Percentiles rank a stretch among this genome's conserved stretches.
These are phyloP conservation scores for Aldrovandia affinis DNA, from an alignment of 2,797 vertebrate genomes.

Conservation along the genomic window DNA sequence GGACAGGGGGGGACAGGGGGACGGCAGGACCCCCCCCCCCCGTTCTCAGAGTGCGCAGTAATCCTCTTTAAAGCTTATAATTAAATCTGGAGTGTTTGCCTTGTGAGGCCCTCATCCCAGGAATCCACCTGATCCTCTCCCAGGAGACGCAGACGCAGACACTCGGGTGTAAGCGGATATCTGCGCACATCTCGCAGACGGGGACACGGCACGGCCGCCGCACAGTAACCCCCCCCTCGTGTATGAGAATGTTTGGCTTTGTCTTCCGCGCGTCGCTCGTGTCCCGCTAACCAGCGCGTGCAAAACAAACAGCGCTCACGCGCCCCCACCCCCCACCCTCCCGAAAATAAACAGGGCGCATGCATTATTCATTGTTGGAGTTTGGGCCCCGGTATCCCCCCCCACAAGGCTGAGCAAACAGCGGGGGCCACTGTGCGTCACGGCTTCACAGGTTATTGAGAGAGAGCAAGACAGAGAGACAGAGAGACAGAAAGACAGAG, in stretches of 20 bases:
- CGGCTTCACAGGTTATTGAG: conserved; percentile 14
- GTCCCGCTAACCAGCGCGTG: background rate
- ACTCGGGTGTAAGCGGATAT: conserved; percentile 5
- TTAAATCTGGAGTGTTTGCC: conserved; percentile 61
- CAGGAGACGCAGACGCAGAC: conserved; percentile 53
- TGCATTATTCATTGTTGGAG: background rate
- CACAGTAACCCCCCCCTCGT: background rate
- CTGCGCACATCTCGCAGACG: background rate
- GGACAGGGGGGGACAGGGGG: background rate
- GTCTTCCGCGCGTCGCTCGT: background rate
- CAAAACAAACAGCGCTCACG: background rate
- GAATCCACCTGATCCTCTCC: conserved; percentile 71
- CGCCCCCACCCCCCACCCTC: too few species aligned
- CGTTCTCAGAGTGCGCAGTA: conserved; percentile 48
- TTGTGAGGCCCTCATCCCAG: conserved; percentile 68
- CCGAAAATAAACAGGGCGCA: background rate
- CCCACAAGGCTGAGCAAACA: conserved; percentile 10
- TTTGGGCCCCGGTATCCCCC: too few species aligned
- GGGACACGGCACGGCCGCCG: background rate
- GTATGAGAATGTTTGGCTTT: background rate
- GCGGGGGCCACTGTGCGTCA: background rate
- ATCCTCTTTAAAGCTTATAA: conserved; percentile 60
- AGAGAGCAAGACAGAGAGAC: background rate
- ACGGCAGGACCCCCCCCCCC: background rate
- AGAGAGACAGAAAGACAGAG: background rate